Conservation (phyloP, 2,888 invertebrate genomes). For the Exephanes ischioxanthus region DNA sequence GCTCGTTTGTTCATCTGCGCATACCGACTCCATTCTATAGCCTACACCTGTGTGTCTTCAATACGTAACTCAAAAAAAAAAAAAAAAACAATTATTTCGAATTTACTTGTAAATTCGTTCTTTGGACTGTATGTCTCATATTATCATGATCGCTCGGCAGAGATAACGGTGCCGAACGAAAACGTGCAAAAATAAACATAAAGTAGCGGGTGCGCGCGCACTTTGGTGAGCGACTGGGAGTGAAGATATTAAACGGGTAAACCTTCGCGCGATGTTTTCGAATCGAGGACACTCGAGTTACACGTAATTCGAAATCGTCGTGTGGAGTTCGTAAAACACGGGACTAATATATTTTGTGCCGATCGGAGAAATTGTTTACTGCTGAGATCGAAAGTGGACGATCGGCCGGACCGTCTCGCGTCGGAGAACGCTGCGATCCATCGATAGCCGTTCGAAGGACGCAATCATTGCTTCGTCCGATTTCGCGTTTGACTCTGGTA, state of each 20-base stretch:
- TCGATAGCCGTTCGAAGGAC: slow-evolving; percentile 7
- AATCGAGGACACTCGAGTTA: background rate
- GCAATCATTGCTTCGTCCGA: background rate
- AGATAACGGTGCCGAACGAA: slow-evolving; percentile 19
- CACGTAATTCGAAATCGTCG: background rate
- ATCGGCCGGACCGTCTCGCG: background rate
- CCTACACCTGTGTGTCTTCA: background rate
- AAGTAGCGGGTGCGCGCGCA: background rate
- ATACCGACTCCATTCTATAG: background rate
- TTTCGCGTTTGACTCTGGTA: background rate
- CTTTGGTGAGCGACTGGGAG: background rate
- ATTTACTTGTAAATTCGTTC: slow-evolving; percentile 8
- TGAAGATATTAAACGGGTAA: background rate
- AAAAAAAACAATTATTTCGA: background rate
- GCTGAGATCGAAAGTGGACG: background rate
- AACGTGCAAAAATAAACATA: slow-evolving; percentile 2
- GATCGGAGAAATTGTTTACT: background rate
- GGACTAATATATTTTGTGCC: background rate
- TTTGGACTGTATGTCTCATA: slow-evolving; percentile 9
- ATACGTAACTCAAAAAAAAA: background rate
- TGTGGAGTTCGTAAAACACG: background rate
- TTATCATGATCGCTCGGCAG: slow-evolving; percentile 6
- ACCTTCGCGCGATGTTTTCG: background rate
- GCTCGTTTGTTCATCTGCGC: background rate
- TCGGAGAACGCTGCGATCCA: background rate